Base-by-base conservation (phyloP, 2,113 vertebrate genomes). In the Cyrtonyx montezumae region DNA sequence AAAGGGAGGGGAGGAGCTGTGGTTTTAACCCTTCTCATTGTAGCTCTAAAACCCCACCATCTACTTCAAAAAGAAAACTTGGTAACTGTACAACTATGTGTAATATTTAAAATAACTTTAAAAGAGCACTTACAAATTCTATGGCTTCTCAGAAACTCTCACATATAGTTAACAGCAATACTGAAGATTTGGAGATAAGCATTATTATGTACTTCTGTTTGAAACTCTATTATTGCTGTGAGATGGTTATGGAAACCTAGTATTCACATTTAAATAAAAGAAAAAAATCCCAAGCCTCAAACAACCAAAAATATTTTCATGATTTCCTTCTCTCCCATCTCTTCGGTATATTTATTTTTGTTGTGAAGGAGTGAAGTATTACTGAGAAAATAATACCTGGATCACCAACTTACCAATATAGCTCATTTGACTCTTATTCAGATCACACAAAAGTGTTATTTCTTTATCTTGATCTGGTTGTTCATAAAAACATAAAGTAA, bases 1-100 rank as follows among this genome's bases (percentile, higher is more conserved):
- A 68, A 16, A n/a, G 13, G 15, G 18, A 28, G 8, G 26, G 51
- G 13, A 8, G 26, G 51, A 3, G 13, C 59, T 73, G 61, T 6
- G 25, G 87, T 94, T 94, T 92, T 95, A 95, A 93, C 93, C 21
- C 11, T 90, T 91, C 93, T 77, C 28, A 58, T 69, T 78, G 67
- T 75, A 59, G 71, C 56, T 75, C 45, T 62, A 86, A 79, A 93
- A 28, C 4, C 5, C 36, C 87, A 69, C 1, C 1, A 13, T 49
- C 25, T 55, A 58, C 34, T 19, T 5, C 43, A 67, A 82, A 82
- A 85, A 48, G 14, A 78, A 91, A 71, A 73, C 0, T 1, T 61
- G 45, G 6, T 1, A 36, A n/a, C 86, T 85, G 45, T 79, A 53
- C 74, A 69, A 49, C 8, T 5, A 28, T 5, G 21, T 8, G 1